A percentile compares a stretch with the other conserved stretches of the same genome.
These are phyloP conservation scores for Baccha elongata DNA, from an alignment of 2,888 invertebrate species.

Conservation along the genomic window DNA sequence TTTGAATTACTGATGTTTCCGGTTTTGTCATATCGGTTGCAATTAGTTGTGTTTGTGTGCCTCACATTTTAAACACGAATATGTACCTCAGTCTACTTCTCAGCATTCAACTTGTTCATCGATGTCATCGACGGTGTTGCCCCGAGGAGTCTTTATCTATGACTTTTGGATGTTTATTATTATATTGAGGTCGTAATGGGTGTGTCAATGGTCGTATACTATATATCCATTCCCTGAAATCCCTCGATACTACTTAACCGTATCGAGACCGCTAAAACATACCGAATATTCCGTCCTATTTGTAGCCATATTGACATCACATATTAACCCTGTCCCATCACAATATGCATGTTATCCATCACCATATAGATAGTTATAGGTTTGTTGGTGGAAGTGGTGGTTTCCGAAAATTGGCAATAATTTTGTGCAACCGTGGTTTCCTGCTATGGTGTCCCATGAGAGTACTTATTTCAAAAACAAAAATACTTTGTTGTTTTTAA, in stretches of 20 bases:
- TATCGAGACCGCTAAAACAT: slow-evolving; percentile 49
- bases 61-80: slow-evolving; percentile 7
- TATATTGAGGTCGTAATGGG: slow-evolving; percentile 51
- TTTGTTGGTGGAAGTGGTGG: background rate
- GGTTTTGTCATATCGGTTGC: slow-evolving; percentile 72
- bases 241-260: slow-evolving; percentile 60
- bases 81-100: slow-evolving; percentile 1
- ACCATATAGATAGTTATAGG: background rate
- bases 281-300: slow-evolving; percentile 11
- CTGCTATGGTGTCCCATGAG: too few species aligned
- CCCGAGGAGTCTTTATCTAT: background rate
- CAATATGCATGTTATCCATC: background rate
- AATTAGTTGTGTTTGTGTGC: slow-evolving; percentile 50
- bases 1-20: slow-evolving; percentile 74
- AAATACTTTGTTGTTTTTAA: too few species aligned
- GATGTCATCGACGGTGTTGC: slow-evolving; percentile 11
- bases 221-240: slow-evolving; percentile 10
- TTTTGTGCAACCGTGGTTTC: background rate
- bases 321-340: background rate
- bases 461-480: too few species aligned
- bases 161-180: slow-evolving; percentile 27
- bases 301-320: slow-evolving; percentile 6
- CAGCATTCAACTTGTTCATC: slow-evolving; percentile 56
- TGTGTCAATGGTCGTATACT: slow-evolving; percentile 35
- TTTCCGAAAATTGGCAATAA: background rate